phyloP scores from a whole-genome alignment of 2,113 vertebrate species.

The Syrrhaptes paradoxus region DNA sequence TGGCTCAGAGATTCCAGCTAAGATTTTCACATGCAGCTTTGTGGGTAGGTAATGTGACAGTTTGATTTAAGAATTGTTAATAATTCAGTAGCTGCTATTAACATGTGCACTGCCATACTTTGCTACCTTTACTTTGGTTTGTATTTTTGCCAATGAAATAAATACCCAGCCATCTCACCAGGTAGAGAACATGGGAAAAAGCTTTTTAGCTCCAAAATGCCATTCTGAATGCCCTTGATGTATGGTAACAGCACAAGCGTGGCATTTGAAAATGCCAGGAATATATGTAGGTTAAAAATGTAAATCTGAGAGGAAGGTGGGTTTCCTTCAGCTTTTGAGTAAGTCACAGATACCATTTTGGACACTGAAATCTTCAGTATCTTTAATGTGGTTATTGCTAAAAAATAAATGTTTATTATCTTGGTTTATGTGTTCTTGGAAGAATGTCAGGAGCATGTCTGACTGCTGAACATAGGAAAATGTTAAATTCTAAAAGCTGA shows the following conservation, averaged over 20 bases:
- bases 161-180: background rate
- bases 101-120: background rate
- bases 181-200: background rate
- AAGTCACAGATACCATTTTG: background rate
- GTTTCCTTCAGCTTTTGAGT: background rate
- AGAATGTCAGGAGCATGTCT: background rate
- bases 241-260: background rate
- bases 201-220: background rate
- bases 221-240: background rate
- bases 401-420: background rate
- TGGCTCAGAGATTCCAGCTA: background rate
- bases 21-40: background rate
- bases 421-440: background rate
- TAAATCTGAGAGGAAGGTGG: background rate
- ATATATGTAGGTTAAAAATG: background rate
- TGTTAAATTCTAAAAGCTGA: background rate
- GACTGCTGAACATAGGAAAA: background rate
- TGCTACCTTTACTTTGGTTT: background rate
- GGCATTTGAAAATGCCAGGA: background rate
- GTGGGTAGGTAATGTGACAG: background rate
- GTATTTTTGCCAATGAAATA: background rate
- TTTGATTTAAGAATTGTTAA: background rate
- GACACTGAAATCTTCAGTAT: background rate
- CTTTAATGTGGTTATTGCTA: background rate
- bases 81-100: background rate